Evolutionary conservation across 2,888 invertebrate species (phyloP).

Genomic region (Caenorhabditis sulstoni): DNA sequence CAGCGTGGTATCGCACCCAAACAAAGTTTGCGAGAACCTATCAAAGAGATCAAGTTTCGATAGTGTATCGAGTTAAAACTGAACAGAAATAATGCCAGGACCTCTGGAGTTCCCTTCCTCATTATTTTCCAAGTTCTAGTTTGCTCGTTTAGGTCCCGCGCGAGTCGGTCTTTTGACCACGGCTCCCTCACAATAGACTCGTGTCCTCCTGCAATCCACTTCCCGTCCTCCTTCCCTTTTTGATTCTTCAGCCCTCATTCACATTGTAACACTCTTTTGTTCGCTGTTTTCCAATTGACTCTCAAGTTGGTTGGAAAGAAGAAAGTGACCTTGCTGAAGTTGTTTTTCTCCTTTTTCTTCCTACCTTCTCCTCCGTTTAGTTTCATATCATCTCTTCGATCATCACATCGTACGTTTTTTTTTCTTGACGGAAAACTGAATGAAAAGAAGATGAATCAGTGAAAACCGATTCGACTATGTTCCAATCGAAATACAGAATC

Average conservation of each 20-base stretch:
- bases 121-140: constrained; percentile 2
- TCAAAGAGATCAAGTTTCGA: too few species aligned
- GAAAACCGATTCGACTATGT: background rate
- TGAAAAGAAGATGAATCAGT: background rate
- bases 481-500: too few species aligned
- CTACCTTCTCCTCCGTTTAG: constrained; percentile 3
- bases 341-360: constrained; percentile 37
- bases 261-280: constrained; percentile 54
- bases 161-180: background rate
- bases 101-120: background rate
- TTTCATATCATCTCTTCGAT: too few species aligned
- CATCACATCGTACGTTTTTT: constrained; percentile 1
- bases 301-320: constrained; percentile 24
- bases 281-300: constrained; percentile 43
- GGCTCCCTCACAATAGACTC: constrained; percentile 24
- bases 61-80: too few species aligned
- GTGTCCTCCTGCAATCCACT: constrained; percentile 35
- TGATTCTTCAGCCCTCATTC: constrained; percentile 11
- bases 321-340: constrained; percentile 33
- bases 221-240: constrained; percentile 16
- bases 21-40: too few species aligned
- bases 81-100: too few species aligned
- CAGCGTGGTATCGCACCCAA: too few species aligned
- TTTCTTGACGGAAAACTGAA: constrained; percentile 3
- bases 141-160: constrained; percentile 7